A percentile compares a stretch with the other conserved stretches of the same genome.
phyloP scores from a whole-genome alignment of 2,113 vertebrate genomes.

The Aptenodytes patagonicus region DNA sequence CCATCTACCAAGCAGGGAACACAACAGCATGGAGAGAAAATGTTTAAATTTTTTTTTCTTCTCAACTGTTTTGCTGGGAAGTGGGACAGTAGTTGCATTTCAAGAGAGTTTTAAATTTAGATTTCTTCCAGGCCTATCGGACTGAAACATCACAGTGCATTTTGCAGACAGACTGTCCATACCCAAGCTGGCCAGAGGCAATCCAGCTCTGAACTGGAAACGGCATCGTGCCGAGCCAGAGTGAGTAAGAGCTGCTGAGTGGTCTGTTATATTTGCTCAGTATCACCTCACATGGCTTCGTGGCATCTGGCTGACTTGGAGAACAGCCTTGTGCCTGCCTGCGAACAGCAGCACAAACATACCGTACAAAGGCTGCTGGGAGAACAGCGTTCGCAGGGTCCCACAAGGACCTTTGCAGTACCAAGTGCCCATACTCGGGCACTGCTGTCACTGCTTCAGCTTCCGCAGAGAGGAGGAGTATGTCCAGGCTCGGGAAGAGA shows the following conservation, averaged over 20 bases:
- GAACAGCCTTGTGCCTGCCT: neutral
- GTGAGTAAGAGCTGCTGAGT: neutral
- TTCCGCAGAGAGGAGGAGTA: neutral
- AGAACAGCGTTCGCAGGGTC: neutral
- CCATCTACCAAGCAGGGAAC: neutral
- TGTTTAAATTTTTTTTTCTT: neutral
- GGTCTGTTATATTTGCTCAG: slow-evolving; percentile 2
- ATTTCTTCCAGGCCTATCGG: neutral
- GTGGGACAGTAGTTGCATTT: neutral
- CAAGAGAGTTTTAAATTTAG: neutral
- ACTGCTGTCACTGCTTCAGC: neutral
- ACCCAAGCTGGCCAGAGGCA: neutral
- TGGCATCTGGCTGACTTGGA: slow-evolving; percentile 51
- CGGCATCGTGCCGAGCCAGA: neutral
- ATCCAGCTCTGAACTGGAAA: neutral
- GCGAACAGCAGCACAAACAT: neutral
- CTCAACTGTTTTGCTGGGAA: neutral
- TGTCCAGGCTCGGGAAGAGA: neutral
- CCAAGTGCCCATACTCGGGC: neutral
- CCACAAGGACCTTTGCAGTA: neutral
- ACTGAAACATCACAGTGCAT: neutral
- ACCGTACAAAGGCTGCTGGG: neutral
- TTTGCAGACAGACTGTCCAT: neutral
- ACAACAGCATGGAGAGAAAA: neutral
- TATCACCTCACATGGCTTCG: slow-evolving; percentile 17